Conservation (phyloP, 2,113 vertebrate species). For the Bos indicus region DNA sequence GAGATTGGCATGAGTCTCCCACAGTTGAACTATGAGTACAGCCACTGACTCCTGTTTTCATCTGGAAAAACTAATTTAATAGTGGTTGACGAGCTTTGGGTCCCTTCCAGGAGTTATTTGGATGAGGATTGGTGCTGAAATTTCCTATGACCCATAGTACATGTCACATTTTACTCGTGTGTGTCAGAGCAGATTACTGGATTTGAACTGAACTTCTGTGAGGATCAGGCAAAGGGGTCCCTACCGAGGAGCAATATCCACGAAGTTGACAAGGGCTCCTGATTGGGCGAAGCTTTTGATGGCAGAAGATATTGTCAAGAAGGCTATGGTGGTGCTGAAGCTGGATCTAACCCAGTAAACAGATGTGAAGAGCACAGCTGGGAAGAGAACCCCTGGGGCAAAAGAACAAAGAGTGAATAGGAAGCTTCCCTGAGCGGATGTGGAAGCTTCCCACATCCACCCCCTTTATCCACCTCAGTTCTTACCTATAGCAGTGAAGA, state of each 20-base stretch:
- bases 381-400: conserved; percentile 5
- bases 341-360: conserved; percentile 46
- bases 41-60: background rate
- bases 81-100: background rate
- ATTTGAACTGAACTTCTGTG: background rate
- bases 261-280: conserved; percentile 44
- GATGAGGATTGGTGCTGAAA: too few relatives aligned
- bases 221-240: background rate
- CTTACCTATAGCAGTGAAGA: conserved; percentile 84
- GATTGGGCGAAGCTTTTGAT: background rate
- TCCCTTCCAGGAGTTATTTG: background rate
- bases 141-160: background rate
- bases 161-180: accelerated
- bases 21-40: background rate
- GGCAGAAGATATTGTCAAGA: background rate
- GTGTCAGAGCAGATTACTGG: background rate
- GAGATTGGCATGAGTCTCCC: background rate
- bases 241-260: conserved; percentile 68
- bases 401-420: background rate
- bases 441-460: background rate
- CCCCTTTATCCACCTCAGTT: accelerated
- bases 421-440: background rate
- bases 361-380: background rate
- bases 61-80: background rate
- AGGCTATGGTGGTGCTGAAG: background rate